Conservation (phyloP, 2,888 invertebrate species). For the Trichacis sp. region DNA sequence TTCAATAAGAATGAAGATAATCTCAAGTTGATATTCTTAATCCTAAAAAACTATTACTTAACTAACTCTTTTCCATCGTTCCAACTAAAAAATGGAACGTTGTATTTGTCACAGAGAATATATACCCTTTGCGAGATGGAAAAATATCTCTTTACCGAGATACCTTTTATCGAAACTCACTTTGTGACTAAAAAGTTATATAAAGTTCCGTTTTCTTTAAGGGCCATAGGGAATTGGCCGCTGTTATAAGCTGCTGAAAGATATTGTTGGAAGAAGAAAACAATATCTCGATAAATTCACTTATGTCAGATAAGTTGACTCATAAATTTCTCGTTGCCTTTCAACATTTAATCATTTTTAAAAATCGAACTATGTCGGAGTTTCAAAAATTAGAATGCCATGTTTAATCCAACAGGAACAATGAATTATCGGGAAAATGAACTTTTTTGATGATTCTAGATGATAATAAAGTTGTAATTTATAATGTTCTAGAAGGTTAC, state of each 20-base stretch:
- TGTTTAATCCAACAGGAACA: too few relatives aligned
- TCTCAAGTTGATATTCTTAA: too few relatives aligned
- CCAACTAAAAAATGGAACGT: neutral
- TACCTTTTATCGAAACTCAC: slow-evolving; percentile 4
- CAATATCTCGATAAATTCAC: neutral
- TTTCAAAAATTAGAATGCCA: too few relatives aligned
- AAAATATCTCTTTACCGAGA: neutral
- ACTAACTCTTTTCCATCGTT: neutral
- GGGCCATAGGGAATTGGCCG: neutral
- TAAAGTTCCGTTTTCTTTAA: neutral
- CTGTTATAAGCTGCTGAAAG: neutral
- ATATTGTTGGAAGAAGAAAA: neutral
- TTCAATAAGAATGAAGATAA: too few relatives aligned
- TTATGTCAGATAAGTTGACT: neutral
- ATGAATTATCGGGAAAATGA: too few relatives aligned
- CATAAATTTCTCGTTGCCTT: neutral
- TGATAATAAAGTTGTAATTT: too few relatives aligned
- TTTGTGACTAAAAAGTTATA: neutral
- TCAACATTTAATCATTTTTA: neutral
- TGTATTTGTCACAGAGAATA: neutral
- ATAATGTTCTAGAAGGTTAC: too few relatives aligned
- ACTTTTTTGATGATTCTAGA: too few relatives aligned
- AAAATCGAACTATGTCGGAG: too few relatives aligned
- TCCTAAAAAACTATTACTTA: too few relatives aligned
- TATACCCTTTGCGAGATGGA: neutral